A percentile compares a stretch with the other conserved stretches of the same genome.
Evolutionary conservation across 2,113 vertebrate species (phyloP).

Genomic region (Tychaedon coryphoeus): DNA sequence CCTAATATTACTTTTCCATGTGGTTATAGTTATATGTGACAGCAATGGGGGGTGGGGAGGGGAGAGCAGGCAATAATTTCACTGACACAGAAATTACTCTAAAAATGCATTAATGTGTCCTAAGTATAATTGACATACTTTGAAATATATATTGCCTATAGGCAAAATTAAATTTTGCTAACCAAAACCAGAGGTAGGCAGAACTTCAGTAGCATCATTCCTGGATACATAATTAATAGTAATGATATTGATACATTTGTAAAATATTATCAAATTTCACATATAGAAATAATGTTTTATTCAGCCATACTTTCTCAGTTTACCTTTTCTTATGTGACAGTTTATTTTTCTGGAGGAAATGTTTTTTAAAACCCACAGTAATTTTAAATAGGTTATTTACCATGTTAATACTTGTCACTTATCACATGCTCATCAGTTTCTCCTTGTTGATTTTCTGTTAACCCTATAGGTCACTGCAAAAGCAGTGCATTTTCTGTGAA

Average conservation of each 20-base stretch:
- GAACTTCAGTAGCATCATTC: background rate
- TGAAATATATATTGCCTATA: constrained; percentile 31
- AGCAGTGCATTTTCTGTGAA: constrained; percentile 43
- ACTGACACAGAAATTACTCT: constrained; percentile 51
- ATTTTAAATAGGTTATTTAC: constrained; percentile 61
- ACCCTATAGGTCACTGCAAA: constrained; percentile 16
- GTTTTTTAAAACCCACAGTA: constrained; percentile 44
- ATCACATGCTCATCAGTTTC: constrained; percentile 25
- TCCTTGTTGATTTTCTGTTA: constrained; percentile 52
- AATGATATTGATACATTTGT: background rate
- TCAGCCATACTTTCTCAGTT: constrained; percentile 2
- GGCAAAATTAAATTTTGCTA: constrained; percentile 22
- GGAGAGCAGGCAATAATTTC: constrained; percentile 40
- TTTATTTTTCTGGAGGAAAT: constrained; percentile 59
- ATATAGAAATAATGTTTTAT: background rate
- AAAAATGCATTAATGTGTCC: constrained; percentile 49
- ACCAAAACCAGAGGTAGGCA: background rate
- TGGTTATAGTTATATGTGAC: constrained; percentile 39
- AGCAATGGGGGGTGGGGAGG: background rate
- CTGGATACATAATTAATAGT: background rate
- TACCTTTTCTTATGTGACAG: constrained; percentile 48
- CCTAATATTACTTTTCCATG: constrained; percentile 44
- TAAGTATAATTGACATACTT: constrained; percentile 42
- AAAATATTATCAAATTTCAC: background rate
- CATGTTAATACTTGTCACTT: constrained; percentile 57